Evolutionary conservation across 1,140 invertebrate genomes (phyloP), one percentile per base, ranked within the genome.

Genomic region (Bilobella aurantiaca): DNA sequence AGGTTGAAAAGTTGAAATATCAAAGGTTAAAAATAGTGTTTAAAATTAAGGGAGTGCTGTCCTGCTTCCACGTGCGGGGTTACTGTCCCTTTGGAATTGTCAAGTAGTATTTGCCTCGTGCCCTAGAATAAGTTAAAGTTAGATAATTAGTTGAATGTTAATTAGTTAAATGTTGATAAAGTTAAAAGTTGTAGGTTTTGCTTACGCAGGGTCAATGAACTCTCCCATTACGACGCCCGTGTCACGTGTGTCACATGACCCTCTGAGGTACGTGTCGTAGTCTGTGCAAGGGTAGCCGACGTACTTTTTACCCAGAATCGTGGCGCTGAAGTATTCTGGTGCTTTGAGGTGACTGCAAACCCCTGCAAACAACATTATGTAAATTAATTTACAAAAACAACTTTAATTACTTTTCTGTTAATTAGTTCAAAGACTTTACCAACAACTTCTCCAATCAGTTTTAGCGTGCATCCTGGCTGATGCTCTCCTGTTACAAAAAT

Each of bases 331-430:
- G 49, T 70, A 73, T 31, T 70, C 65, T 25, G 62, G 61, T 27
- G 71, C 64, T 65, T 68, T 70, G n/a, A 66, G 31, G 47, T 73
- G 71, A 46, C 65, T 68, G 49, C 71, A 73, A n/a, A 61, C 67
- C 37, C 69, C 71, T 69, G 16, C 27, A 53, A 60, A 58, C n/a
- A 34, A 27, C n/a, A 47, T 23, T n/a, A 30, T 25, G 3, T 8
- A 53, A 32, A 58, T 5, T 59, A 25, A 3, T 37, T 3, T 30
- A 30, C 27, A 18, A 49, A 23, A 2, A 21, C 53, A 46, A 47
- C 49, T 14, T 1, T 12, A 23, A 46, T 16, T 49, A 57, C 16
- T 12, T 23, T 25, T 31, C n/a, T 29, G 25, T 1, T 64, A 31
- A 37, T 1, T 27, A 47, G n/a, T 31, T 57, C n/a, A n/a, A n/a